These are phyloP conservation scores for Silurus meridionalis DNA, from an alignment of 2,113 vertebrate species.

Conservation along the genomic window DNA sequence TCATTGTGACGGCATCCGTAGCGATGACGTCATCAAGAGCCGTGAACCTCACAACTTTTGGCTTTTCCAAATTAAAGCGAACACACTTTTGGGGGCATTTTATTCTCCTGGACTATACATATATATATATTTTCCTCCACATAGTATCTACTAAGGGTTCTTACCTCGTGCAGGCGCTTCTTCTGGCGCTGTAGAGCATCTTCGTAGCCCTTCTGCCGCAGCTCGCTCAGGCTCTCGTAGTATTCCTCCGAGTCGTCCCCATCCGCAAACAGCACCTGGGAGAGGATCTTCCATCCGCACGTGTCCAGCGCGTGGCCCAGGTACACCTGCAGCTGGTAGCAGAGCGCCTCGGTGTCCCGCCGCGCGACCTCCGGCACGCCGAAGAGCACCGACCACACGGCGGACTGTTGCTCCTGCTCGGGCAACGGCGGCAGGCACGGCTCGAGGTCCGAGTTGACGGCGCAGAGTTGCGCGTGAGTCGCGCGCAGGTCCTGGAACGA, in stretches of 20 bases:
- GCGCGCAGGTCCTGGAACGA: conserved; percentile 90
- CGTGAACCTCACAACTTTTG: background rate
- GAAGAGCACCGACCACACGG: conserved; percentile 91
- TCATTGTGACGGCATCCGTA: too few species aligned
- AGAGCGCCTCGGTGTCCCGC: conserved; percentile 83
- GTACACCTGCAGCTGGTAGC: conserved; percentile 89
- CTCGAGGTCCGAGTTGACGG: conserved; percentile 91
- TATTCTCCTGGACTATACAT: background rate
- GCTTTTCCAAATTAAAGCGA: too few species aligned
- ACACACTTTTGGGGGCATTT: background rate
- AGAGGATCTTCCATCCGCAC: conserved; percentile 97
- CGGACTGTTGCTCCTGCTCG: conserved; percentile 90
- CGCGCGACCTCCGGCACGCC: conserved; percentile 74
- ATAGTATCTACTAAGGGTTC: background rate
- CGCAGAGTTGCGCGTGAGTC: conserved; percentile 88
- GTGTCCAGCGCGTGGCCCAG: conserved; percentile 92
- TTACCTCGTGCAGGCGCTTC: conserved; percentile 87
- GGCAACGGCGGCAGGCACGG: conserved; percentile 88
- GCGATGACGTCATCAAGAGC: background rate
- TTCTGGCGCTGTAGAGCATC: conserved; percentile 87
- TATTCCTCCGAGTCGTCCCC: conserved; percentile 92
- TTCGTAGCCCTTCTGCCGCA: conserved; percentile 92
- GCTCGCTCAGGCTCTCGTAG: conserved; percentile 94
- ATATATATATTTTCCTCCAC: background rate
- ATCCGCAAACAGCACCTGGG: conserved; percentile 90